Evolutionary conservation across 2,888 invertebrate genomes (phyloP).

Genomic region (Lottia gigantea): DNA sequence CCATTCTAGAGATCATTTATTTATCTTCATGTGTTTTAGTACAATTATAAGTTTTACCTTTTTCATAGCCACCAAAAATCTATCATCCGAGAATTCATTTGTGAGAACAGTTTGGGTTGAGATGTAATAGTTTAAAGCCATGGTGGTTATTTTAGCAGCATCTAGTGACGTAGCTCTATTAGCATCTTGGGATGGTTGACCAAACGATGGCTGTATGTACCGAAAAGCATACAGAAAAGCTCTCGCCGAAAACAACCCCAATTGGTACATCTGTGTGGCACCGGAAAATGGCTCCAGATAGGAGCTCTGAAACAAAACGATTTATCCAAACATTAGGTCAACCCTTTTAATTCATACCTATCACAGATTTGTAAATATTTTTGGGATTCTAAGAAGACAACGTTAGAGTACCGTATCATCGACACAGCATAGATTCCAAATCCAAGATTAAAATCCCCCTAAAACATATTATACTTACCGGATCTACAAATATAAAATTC

Average conservation of each 20-base stretch:
- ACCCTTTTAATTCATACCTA: too few species aligned
- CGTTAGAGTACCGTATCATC: too few species aligned
- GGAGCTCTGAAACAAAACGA: slow-evolving; percentile 33
- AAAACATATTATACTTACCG: slow-evolving; percentile 38
- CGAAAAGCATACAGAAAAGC: slow-evolving; percentile 53
- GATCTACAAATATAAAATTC: slow-evolving; percentile 48
- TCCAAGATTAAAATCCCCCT: too few species aligned
- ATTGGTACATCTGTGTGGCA: slow-evolving; percentile 47
- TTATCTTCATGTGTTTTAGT: too few species aligned
- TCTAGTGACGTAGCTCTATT: slow-evolving; percentile 47
- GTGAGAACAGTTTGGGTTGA: slow-evolving; percentile 25
- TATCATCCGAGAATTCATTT: slow-evolving; percentile 31
- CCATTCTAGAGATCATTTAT: too few species aligned
- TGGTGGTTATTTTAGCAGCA: slow-evolving; percentile 42
- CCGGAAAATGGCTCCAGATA: slow-evolving; percentile 44
- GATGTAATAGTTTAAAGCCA: slow-evolving; percentile 45
- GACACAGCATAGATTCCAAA: too few species aligned
- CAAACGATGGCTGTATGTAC: slow-evolving; percentile 33
- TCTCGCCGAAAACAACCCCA: slow-evolving; percentile 46
- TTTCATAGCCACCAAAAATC: slow-evolving; percentile 37
- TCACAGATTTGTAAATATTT: too few species aligned
- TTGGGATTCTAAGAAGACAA: too few species aligned
- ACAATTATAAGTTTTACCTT: slow-evolving; percentile 26
- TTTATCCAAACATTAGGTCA: neutral
- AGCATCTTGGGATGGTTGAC: slow-evolving; percentile 1